phyloP scores from a whole-genome alignment of 2,113 vertebrate genomes.

The Pterocles gutturalis region DNA sequence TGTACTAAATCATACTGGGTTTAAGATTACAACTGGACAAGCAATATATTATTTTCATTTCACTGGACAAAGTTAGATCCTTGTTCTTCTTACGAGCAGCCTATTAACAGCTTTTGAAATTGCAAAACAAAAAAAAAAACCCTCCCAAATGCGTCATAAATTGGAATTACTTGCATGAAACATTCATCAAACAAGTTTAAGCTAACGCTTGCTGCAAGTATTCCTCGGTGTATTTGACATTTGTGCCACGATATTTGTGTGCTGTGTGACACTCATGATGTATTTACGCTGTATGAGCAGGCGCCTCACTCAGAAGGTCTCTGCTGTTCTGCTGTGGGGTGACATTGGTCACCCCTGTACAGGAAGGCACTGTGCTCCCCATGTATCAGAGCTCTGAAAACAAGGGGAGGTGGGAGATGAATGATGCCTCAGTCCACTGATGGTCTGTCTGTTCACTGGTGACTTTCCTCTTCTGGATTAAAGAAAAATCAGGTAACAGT shows the following conservation, averaged over 20 bases:
- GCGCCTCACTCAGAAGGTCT: not conserved
- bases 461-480: not conserved
- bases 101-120: not conserved
- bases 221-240: not conserved
- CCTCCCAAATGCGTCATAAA: not conserved
- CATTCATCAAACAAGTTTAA: conserved; percentile 10
- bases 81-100: not conserved
- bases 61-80: not conserved
- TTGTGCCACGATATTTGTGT: not conserved
- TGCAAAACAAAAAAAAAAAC: not conserved
- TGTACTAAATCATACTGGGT: not conserved
- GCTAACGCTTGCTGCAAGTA: conserved; percentile 8
- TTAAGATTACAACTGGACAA: conserved; percentile 2
- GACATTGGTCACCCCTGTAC: not conserved
- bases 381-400: not conserved
- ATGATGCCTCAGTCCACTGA: not conserved
- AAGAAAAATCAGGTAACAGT: not conserved
- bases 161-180: conserved; percentile 6
- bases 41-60: not conserved
- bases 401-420: not conserved
- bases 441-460: not conserved
- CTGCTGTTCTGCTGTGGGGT: not conserved
- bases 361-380: not conserved
- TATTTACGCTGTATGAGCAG: not conserved
- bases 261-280: not conserved